Percentiles rank a stretch among this genome's conserved stretches.
Conservation (phyloP, 2,797 vertebrate genomes). For the Xyrichtys novacula region DNA sequence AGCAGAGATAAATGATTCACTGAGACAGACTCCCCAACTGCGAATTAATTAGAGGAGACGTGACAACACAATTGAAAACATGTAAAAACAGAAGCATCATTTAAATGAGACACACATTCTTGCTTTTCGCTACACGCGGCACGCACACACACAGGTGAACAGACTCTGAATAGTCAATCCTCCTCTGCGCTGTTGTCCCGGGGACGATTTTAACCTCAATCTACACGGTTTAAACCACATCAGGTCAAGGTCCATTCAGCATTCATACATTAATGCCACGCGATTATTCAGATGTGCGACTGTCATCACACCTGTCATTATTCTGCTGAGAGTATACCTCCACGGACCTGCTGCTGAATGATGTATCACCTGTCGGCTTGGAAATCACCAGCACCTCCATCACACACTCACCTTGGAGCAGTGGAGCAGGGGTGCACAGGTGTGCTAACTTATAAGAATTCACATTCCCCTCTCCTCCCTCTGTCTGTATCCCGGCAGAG, state of each 20-base stretch:
- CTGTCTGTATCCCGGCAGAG: conserved; percentile 69
- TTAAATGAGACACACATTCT: conserved; percentile 38
- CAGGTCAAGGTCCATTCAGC: conserved; percentile 74
- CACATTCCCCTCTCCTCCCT: conserved; percentile 45
- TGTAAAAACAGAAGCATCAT: conserved; percentile 55
- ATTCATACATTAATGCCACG: conserved; percentile 74
- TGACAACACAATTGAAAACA: conserved; percentile 54
- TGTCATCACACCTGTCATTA: conserved; percentile 80
- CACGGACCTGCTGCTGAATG: conserved; percentile 76
- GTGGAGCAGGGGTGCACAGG: conserved; percentile 73
- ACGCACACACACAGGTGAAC: conserved; percentile 26
- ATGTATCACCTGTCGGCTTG: conserved; percentile 85
- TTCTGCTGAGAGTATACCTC: conserved; percentile 77
- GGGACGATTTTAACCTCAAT: conserved; percentile 55
- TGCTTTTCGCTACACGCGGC: background rate
- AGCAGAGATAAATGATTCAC: conserved; percentile 60
- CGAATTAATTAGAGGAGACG: conserved; percentile 61
- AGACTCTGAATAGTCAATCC: conserved; percentile 23
- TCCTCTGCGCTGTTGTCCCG: conserved; percentile 10
- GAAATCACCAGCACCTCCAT: conserved; percentile 73
- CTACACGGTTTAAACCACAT: conserved; percentile 59
- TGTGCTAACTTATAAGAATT: conserved; percentile 79
- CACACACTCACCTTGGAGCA: conserved; percentile 73
- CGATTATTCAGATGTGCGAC: conserved; percentile 80
- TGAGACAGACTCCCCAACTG: conserved; percentile 40